These are phyloP conservation scores for Thymallus thymallus DNA, from an alignment of 2,113 vertebrate genomes.

Conservation along the genomic window DNA sequence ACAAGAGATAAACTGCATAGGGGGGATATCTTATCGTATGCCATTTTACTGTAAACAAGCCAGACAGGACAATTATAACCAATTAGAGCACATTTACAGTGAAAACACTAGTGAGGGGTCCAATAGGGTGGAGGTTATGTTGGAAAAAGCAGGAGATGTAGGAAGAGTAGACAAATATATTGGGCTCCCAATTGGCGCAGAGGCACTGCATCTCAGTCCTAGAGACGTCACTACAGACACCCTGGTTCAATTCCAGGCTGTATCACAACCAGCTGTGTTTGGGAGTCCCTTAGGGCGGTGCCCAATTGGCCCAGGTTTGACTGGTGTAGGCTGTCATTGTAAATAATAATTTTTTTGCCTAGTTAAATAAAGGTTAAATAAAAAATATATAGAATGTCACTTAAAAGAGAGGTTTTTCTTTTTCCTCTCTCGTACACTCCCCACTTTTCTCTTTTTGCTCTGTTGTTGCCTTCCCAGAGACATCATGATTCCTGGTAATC, in stretches of 20 bases:
- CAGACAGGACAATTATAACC: conserved; percentile 68
- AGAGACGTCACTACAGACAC: too few relatives aligned
- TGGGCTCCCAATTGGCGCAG: too few relatives aligned
- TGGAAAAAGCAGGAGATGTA: not conserved
- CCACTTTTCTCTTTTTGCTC: conserved; percentile 41
- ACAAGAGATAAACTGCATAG: conserved; percentile 72
- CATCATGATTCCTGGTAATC: conserved; percentile 99
- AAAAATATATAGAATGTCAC: not conserved
- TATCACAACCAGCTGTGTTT: too few relatives aligned
- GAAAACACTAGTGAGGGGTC: conserved; percentile 42
- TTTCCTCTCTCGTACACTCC: not conserved
- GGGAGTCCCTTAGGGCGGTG: too few relatives aligned
- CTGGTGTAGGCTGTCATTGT: too few relatives aligned
- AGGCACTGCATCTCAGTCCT: too few relatives aligned
- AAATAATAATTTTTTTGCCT: too few relatives aligned
- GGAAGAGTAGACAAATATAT: conserved; percentile 7
- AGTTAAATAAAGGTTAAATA: too few relatives aligned
- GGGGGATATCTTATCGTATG: conserved; percentile 75
- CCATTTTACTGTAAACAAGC: conserved; percentile 79
- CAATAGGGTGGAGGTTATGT: conserved; percentile 11
- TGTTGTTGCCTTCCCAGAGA: conserved; percentile 79
- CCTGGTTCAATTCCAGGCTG: too few relatives aligned
- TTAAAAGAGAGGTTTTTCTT: not conserved
- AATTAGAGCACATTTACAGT: conserved; percentile 48
- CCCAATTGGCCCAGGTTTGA: too few relatives aligned